Evolutionary conservation across 2,888 invertebrate species (phyloP).

Genomic region (Cynaeus angustus): DNA sequence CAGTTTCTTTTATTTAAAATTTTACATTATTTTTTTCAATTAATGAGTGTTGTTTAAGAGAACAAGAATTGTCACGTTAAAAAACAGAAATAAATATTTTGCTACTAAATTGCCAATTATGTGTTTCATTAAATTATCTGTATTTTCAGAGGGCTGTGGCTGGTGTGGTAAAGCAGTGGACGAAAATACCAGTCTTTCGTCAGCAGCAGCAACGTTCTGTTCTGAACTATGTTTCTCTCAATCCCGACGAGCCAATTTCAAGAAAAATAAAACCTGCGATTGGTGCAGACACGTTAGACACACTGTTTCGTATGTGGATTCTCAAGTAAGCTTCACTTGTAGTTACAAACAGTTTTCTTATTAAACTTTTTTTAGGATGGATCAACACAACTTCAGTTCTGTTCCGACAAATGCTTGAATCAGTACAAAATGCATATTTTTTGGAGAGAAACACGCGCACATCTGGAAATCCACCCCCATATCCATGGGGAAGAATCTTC

Average conservation of each 20-base stretch:
- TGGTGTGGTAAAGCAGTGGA: slow-evolving; percentile 84
- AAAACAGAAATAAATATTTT: too few relatives aligned
- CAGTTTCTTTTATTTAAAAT: too few relatives aligned
- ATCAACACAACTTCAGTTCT: slow-evolving; percentile 92
- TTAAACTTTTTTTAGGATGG: slow-evolving; percentile 78
- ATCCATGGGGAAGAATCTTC: slow-evolving; percentile 71
- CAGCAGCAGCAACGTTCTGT: slow-evolving; percentile 78
- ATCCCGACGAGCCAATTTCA: slow-evolving; percentile 91
- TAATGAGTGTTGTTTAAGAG: too few relatives aligned
- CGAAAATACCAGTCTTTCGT: slow-evolving; percentile 72
- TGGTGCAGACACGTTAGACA: slow-evolving; percentile 94
- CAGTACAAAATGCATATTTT: slow-evolving; percentile 98
- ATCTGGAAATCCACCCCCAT: slow-evolving; percentile 89
- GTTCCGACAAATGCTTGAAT: slow-evolving; percentile 93
- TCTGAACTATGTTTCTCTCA: slow-evolving; percentile 94
- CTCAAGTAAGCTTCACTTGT: slow-evolving; percentile 71
- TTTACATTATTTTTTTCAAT: too few relatives aligned
- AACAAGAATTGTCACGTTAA: too few relatives aligned
- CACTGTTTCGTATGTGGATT: slow-evolving; percentile 93
- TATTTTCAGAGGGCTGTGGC: slow-evolving; percentile 78
- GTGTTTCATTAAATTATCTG: too few relatives aligned
- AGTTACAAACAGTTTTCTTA: not conserved
- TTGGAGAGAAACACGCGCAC: slow-evolving; percentile 94
- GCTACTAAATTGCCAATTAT: too few relatives aligned
- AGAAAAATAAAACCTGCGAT: slow-evolving; percentile 93